Evolutionary conservation across 2,113 vertebrate species (phyloP).

Genomic region (Guaruba guarouba): DNA sequence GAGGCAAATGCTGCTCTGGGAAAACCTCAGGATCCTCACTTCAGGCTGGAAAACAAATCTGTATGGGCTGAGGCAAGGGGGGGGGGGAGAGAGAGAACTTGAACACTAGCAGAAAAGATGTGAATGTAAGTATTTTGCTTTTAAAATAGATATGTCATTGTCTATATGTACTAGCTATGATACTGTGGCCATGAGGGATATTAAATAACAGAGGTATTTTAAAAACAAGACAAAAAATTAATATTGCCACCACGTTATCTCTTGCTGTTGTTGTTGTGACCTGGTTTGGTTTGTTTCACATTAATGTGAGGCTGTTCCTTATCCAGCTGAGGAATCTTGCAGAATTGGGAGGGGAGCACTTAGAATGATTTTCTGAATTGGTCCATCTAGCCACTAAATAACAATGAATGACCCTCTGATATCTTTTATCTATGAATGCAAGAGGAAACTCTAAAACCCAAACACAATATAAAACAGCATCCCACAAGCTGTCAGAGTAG

Average conservation of each 20-base stretch:
- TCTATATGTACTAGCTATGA: not conserved
- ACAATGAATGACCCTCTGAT: too few relatives aligned
- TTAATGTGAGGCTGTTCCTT: not conserved
- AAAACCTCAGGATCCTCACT: constrained; percentile 36
- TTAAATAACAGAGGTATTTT: not conserved
- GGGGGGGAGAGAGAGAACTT: not conserved
- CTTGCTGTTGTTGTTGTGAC: not conserved
- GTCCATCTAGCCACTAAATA: not conserved
- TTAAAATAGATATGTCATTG: not conserved
- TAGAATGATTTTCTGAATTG: not conserved
- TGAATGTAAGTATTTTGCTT: not conserved
- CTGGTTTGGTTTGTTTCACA: not conserved
- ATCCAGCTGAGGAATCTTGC: not conserved
- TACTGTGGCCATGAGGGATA: not conserved
- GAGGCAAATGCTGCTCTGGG: constrained; percentile 56
- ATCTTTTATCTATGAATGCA: not conserved
- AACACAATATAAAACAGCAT: not conserved
- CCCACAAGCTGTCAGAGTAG: not conserved
- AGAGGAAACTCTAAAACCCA: not conserved
- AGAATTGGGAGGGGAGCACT: not conserved
- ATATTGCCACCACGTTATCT: not conserved
- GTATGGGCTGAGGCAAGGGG: not conserved
- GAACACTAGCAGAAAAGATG: not conserved
- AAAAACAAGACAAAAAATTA: not conserved
- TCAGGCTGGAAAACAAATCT: constrained; percentile 16